Base-by-base conservation (phyloP, 2,113 vertebrate genomes). In the Salvelinus sp. region DNA sequence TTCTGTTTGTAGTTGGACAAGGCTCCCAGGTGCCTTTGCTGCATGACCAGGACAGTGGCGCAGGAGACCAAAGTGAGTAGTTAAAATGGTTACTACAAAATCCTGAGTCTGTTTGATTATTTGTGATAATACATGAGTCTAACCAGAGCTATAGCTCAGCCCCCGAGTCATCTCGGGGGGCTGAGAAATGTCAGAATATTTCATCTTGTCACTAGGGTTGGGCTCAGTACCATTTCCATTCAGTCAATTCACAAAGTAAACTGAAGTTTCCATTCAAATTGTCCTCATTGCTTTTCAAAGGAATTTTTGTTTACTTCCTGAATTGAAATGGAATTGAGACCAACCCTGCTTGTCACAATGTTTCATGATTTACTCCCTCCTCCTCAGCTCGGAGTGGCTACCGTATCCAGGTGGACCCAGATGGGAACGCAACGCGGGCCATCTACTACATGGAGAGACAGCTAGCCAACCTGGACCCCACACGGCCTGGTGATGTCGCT, bases 401-500 rank as follows among this genome's bases (percentile, higher is more conserved):
- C 73, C 94, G 96, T 58, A 95, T 97, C 76, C 96, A 97, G 82
- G 96, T 96, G 70, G 95, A 91, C 79, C 95, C 95, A 16, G 93
- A 94, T 18, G 96, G 96, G 0, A 95, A 96, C 70, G 95, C 96
- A 68, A 97, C 96, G 54, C 91, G 95, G 7, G 95, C 96, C 47
- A 92, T 96, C 30, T 96, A 97, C 80, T 97, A 97, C 60, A 95
- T 96, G 96, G 96, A 97, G 86, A 91, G 90, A 60, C 95, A 97
- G 72, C 90, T 97, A 65, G 95, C 96, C 47, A 96, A 96, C 76
- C 84, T 97, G 20, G 96, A 97, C 75, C 96, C 95, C 16, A 91
- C 91, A 16, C 90, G 93, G 48, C 94, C 94, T 0, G 89, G 89
- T 0, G 92, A 91, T 69, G 22, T 79, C 20, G 85, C 79, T 60